Conservation (phyloP, 2,113 vertebrate species). For the Carassius carassius region DNA sequence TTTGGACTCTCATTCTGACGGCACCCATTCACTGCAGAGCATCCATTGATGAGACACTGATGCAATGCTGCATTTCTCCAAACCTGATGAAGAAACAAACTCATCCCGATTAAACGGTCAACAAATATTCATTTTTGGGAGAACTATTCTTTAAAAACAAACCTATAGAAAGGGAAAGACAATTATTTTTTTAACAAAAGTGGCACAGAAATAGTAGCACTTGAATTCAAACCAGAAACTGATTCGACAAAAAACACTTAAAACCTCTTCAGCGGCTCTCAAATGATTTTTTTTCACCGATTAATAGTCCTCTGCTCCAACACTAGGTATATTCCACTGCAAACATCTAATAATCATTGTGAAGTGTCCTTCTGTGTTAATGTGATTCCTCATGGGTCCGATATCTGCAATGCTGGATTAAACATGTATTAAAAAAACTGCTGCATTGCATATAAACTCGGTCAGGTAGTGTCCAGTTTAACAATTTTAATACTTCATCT, state of each 20-base stretch:
- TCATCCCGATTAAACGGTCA: not conserved
- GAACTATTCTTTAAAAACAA: not conserved
- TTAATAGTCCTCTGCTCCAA: not conserved
- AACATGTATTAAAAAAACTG: too few relatives aligned
- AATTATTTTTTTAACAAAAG: slow-evolving; percentile 13
- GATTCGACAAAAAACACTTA: not conserved
- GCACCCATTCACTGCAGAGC: too few relatives aligned
- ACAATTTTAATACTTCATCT: not conserved
- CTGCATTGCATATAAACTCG: not conserved
- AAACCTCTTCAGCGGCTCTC: not conserved
- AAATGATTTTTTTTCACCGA: not conserved
- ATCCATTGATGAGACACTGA: not conserved
- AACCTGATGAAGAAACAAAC: not conserved
- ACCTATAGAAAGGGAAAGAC: too few relatives aligned
- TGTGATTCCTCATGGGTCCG: not conserved
- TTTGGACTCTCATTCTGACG: too few relatives aligned
- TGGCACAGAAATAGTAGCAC: not conserved
- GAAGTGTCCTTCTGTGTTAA: not conserved
- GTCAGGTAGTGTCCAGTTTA: not conserved
- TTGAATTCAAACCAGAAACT: not conserved
- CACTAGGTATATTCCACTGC: not conserved
- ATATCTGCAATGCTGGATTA: slow-evolving; percentile 2
- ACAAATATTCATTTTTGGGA: not conserved
- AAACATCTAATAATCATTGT: not conserved
- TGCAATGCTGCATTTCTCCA: too few relatives aligned